Conservation (phyloP, 2,797 vertebrate genomes). For the Luscinia megarhynchos region DNA sequence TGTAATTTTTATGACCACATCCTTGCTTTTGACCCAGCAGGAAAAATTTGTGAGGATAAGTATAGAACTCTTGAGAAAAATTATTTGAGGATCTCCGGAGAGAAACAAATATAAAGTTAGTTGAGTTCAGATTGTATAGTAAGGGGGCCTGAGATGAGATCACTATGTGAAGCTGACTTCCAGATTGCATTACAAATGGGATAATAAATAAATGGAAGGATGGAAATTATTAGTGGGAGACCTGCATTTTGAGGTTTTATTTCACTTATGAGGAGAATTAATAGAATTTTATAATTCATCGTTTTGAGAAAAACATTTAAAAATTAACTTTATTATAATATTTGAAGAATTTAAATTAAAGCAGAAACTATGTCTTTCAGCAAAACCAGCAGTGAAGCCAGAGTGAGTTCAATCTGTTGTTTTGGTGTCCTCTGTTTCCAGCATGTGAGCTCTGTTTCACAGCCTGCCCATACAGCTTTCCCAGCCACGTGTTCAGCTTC, state of each 20-base stretch:
- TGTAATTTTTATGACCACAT: not conserved
- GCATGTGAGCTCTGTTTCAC: not conserved
- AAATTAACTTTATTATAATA: not conserved
- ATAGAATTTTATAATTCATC: not conserved
- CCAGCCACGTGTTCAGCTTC: not conserved
- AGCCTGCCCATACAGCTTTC: not conserved
- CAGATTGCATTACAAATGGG: constrained; percentile 26
- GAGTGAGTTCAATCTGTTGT: not conserved
- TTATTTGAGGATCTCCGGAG: constrained; percentile 33
- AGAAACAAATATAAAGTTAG: constrained; percentile 37
- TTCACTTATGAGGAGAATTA: not conserved
- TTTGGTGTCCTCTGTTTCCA: not conserved
- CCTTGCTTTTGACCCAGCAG: constrained; percentile 18
- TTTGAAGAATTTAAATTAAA: not conserved
- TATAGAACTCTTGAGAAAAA: constrained; percentile 23
- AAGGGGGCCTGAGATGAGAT: constrained; percentile 39
- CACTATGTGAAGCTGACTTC: constrained; percentile 20
- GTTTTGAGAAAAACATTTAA: not conserved
- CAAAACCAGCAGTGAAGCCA: not conserved
- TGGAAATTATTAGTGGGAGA: constrained; percentile 28
- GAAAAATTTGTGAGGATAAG: not conserved
- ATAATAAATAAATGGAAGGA: constrained; percentile 42
- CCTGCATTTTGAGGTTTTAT: not conserved
- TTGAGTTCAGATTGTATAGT: constrained; percentile 31
- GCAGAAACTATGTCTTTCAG: not conserved